Conservation (phyloP, 2,888 invertebrate species). For the Sthenelais limicola region DNA sequence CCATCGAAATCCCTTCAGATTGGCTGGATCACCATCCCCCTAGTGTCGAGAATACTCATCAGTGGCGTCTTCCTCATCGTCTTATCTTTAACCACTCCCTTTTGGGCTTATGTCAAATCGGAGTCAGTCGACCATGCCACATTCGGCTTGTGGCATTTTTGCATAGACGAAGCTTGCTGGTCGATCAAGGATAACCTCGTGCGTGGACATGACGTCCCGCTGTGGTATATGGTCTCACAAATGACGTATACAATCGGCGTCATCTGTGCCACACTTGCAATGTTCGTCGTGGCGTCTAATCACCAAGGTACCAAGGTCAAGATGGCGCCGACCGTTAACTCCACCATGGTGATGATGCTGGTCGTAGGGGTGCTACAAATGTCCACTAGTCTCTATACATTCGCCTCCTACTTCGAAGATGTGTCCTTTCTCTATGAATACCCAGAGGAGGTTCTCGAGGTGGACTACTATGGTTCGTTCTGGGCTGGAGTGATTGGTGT, state of each 20-base stretch:
- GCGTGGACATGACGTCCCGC: slow-evolving; percentile 47
- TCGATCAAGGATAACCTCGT: slow-evolving; percentile 52
- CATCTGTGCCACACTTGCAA: slow-evolving; percentile 28
- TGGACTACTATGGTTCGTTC: slow-evolving; percentile 51
- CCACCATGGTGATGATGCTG: slow-evolving; percentile 34
- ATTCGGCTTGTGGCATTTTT: slow-evolving; percentile 51
- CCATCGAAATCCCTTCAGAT: slow-evolving; percentile 6
- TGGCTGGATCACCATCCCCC: slow-evolving; percentile 9
- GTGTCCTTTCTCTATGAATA: slow-evolving; percentile 47
- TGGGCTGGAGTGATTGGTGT: slow-evolving; percentile 42
- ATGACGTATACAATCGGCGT: slow-evolving; percentile 47
- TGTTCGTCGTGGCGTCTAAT: slow-evolving; percentile 35
- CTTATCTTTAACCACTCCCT: slow-evolving; percentile 45
- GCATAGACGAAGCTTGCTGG: slow-evolving; percentile 45
- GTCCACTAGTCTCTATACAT: slow-evolving; percentile 47
- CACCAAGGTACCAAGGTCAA: slow-evolving; percentile 19
- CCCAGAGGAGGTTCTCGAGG: slow-evolving; percentile 36
- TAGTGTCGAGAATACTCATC: slow-evolving; percentile 25
- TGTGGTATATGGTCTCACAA: slow-evolving; percentile 49
- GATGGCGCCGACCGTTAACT: slow-evolving; percentile 19
- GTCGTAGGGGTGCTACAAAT: slow-evolving; percentile 46
- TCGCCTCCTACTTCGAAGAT: slow-evolving; percentile 47
- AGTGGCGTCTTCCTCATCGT: slow-evolving; percentile 29
- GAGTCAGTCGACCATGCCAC: slow-evolving; percentile 36
- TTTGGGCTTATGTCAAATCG: slow-evolving; percentile 49